phyloP scores from a whole-genome alignment of 2,797 vertebrate species.

The Pangasius mekongensis region DNA sequence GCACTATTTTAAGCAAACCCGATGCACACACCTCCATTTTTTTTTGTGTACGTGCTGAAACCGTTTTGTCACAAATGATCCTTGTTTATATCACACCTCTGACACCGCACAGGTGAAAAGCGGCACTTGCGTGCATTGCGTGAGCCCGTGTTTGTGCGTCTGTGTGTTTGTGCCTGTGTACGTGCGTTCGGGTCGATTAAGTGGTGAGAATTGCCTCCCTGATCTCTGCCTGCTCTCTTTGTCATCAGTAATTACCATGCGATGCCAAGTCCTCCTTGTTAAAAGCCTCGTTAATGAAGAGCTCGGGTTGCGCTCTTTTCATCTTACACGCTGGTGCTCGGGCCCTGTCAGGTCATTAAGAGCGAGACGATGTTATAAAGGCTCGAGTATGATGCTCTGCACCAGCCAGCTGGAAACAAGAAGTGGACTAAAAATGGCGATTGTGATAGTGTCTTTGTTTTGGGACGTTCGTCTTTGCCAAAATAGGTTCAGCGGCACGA shows the following conservation, averaged over 20 bases:
- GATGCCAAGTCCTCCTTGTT: constrained; percentile 38
- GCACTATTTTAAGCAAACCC: constrained; percentile 29
- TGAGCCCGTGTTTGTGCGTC: constrained; percentile 1
- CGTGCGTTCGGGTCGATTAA: constrained; percentile 25
- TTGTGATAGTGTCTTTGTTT: background rate
- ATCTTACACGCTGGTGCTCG: constrained; percentile 8
- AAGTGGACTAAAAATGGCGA: background rate
- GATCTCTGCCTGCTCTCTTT: constrained; percentile 20
- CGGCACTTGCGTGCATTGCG: background rate
- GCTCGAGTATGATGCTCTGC: background rate
- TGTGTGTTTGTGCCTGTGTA: constrained; percentile 21
- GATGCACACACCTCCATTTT: background rate
- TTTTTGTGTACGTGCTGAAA: background rate
- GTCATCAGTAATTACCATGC: constrained; percentile 43
- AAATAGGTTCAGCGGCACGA: background rate
- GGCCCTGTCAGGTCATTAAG: constrained; percentile 32
- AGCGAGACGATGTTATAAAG: constrained; percentile 32
- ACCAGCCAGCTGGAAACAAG: constrained; percentile 9
- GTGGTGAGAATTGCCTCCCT: constrained; percentile 45
- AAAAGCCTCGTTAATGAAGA: constrained; percentile 49
- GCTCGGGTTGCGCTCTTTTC: background rate
- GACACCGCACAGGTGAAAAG: constrained; percentile 5
- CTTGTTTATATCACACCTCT: constrained; percentile 29
- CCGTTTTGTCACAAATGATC: constrained; percentile 18
- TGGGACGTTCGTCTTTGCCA: background rate